Base-by-base conservation (phyloP, 2,797 vertebrate species). In the Amblyraja radiata region DNA sequence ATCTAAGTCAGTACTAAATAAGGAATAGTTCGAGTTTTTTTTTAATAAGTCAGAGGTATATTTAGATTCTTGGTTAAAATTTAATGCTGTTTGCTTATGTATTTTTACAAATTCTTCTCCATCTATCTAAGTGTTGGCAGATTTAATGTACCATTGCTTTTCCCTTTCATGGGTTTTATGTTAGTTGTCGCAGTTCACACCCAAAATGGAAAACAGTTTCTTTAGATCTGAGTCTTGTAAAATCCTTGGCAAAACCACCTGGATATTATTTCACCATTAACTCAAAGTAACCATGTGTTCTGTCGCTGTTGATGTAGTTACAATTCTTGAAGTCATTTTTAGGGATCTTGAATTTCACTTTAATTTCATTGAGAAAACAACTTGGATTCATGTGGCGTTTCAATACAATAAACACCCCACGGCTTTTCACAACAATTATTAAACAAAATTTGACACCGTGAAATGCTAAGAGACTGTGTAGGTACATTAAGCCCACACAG, bases 1-100 rank as follows among this genome's bases (percentile, higher is more conserved):
- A 13, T 76, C 71, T 16, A 92, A 92, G 39, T 92, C 71, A 46
- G 23, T 92, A 74, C 68, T 92, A 92, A 92, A 92, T 92, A 76
- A 68, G 73, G 71, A 92, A 13, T 76, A 76, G 39, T 91, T 46
- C 54, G 2, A 65, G 14, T 39, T 91, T 91, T 91, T 74, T 74
- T 6, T 54, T 6, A 54, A 25, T 25, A 25, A 73, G 71, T 23
- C 54, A n/a, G 46, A 90, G 28, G 13, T 58, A 74, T 76, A 74
- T 92, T 76, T 92, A 74, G 71, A 76, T 76, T 92, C 25, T 92
- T 13, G 14, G 68, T 76, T 74, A 91, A 91, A 91, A 74, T 46
- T 73, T 91, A 74, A 91, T 73, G 36, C 25, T 74, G 65, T 14
- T 73, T 46, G 16, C n/a, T 90, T 71, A 32, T 71, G 61, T 92